phyloP scores from a whole-genome alignment of 2,113 vertebrate genomes.

The Nothobranchius kuhntae region DNA sequence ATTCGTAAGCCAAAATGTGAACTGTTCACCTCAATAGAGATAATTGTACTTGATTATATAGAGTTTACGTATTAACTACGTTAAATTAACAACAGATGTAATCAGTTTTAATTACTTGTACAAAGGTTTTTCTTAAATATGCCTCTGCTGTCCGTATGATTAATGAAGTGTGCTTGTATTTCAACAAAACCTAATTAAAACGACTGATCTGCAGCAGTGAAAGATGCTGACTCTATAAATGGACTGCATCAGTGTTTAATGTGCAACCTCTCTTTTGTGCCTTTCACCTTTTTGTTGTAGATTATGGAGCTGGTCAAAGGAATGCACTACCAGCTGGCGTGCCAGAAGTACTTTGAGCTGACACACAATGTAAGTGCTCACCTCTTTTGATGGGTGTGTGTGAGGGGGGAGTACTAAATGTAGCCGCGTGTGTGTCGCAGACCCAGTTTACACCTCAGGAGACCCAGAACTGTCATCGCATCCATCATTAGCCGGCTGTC shows the following conservation, averaged over 20 bases:
- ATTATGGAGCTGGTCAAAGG: conserved; percentile 96
- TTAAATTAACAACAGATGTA: conserved; percentile 16
- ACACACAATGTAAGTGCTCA: conserved; percentile 89
- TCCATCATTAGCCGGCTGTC: conserved; percentile 68
- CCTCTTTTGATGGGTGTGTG: conserved; percentile 45
- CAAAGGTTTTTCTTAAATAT: conserved; percentile 25
- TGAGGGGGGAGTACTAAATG: conserved; percentile 15
- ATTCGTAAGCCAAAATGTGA: no score
- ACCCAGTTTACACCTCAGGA: conserved; percentile 41
- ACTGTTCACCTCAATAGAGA: background rate
- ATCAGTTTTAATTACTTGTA: conserved; percentile 38
- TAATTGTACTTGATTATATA: no score
- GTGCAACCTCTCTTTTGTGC: background rate
- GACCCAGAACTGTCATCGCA: conserved; percentile 48
- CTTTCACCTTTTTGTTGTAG: conserved; percentile 64
- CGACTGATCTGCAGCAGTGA: conserved; percentile 14
- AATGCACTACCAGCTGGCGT: conserved; percentile 96
- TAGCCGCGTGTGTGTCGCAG: conserved; percentile 42
- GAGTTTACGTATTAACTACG: no score
- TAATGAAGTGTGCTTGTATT: conserved; percentile 19
- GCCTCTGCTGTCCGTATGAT: conserved; percentile 27
- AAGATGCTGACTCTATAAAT: conserved; percentile 4
- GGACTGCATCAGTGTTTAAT: background rate
- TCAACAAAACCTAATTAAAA: conserved; percentile 25
- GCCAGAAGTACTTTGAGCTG: conserved; percentile 97